Percentiles rank a stretch among this genome's conserved stretches.
These are phyloP conservation scores for Urocynchramus pylzowi DNA, from an alignment of 2,113 vertebrate species.

Conservation along the genomic window DNA sequence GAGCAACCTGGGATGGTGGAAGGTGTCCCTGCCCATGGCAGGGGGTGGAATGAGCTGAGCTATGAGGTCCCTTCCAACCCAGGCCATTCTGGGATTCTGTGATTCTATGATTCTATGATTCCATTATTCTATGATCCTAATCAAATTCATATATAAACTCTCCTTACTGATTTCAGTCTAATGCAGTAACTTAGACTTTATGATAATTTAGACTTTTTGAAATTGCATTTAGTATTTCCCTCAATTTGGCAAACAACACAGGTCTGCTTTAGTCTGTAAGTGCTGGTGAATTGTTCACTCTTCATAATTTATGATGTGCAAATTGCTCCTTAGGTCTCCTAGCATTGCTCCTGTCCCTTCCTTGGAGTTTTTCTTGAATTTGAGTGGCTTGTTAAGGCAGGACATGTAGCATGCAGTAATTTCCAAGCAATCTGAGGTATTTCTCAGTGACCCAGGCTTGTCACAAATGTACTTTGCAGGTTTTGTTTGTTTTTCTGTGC, in stretches of 20 bases:
- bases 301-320: neutral
- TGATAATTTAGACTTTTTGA: neutral
- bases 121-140: neutral
- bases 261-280: neutral
- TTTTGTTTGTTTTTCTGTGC: neutral
- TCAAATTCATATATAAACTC: neutral
- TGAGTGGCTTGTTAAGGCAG: neutral
- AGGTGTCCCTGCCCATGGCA: neutral
- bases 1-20: neutral
- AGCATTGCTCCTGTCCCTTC: neutral
- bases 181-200: neutral
- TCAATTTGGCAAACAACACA: neutral
- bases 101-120: neutral
- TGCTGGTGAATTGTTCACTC: neutral
- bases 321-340: neutral
- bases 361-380: neutral
- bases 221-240: neutral
- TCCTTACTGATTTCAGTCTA: neutral
- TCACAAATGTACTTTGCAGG: neutral
- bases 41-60: accelerated
- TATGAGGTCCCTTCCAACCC: neutral
- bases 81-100: neutral
- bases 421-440: neutral
- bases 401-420: neutral
- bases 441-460: neutral